A percentile compares a stretch with the other conserved stretches of the same genome.
phyloP scores from a whole-genome alignment of 2,888 invertebrate genomes.

The Drymonia ruficornis region DNA sequence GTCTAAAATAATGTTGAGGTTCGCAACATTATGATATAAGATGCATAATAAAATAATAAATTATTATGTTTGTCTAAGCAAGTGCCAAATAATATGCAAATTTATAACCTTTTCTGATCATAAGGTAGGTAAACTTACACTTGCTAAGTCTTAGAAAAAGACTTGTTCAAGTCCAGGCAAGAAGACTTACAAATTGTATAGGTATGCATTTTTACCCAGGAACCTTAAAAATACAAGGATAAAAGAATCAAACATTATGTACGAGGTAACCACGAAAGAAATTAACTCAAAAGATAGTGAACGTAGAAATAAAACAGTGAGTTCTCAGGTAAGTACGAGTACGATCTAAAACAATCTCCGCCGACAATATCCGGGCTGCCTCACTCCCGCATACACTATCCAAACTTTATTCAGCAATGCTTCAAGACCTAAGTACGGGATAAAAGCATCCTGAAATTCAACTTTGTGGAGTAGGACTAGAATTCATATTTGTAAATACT shows the following conservation, averaged over 20 bases:
- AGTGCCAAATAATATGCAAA: too few species aligned
- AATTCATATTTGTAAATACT: too few species aligned
- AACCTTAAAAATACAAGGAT: too few species aligned
- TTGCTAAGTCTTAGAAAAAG: too few species aligned
- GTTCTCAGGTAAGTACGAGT: conserved; percentile 41
- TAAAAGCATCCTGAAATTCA: too few species aligned
- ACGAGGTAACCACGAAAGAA: conserved; percentile 21
- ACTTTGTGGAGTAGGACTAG: too few species aligned
- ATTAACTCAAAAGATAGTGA: conserved; percentile 27
- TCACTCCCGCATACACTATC: conserved; percentile 41
- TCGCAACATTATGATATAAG: background rate
- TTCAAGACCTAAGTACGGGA: conserved; percentile 15
- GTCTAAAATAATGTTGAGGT: background rate
- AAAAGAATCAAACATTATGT: conserved; percentile 3
- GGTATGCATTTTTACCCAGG: too few species aligned
- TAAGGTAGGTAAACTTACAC: too few species aligned
- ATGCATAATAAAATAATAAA: background rate
- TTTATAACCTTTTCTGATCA: too few species aligned
- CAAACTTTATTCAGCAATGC: conserved; percentile 29
- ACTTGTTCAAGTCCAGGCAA: too few species aligned
- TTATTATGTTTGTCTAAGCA: background rate
- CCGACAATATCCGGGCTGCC: conserved; percentile 62
- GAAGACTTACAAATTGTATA: too few species aligned
- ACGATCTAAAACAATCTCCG: conserved; percentile 71
- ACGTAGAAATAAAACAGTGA: conserved; percentile 40